phyloP scores from a whole-genome alignment of 2,113 vertebrate genomes.

The Paramormyrops kingsleyae region DNA sequence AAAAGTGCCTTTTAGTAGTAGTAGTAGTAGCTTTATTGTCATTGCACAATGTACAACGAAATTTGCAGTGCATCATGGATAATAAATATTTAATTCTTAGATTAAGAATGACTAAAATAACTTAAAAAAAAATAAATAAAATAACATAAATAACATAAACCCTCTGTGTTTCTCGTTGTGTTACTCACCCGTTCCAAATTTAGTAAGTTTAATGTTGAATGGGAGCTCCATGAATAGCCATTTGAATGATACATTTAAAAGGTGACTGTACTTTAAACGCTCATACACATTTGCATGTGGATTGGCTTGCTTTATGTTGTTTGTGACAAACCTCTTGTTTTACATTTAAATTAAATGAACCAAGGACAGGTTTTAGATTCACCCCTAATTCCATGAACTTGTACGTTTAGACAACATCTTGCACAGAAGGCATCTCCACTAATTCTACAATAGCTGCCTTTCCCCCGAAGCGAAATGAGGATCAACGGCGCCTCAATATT shows the following conservation, averaged over 20 bases:
- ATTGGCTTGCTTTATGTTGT: background rate
- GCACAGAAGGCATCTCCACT: background rate
- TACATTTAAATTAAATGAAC: background rate
- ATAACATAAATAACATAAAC: background rate
- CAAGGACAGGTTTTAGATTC: background rate
- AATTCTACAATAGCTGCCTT: slow-evolving; percentile 1
- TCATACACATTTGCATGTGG: background rate
- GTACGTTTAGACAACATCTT: background rate
- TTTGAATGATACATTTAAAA: background rate
- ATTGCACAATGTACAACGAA: no score
- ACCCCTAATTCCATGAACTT: background rate
- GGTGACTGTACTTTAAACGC: background rate
- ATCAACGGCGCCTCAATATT: background rate
- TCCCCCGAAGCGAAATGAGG: background rate
- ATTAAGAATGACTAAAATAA: no score
- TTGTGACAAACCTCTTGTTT: background rate
- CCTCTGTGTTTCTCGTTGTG: background rate
- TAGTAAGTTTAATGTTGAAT: background rate
- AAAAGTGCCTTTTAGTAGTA: background rate
- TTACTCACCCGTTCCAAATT: background rate
- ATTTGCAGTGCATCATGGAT: no score
- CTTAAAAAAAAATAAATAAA: no score
- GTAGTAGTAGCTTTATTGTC: no score
- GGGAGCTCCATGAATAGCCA: background rate
- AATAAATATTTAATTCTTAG: no score